Evolutionary conservation across 2,888 invertebrate genomes (phyloP).

Genomic region (Hirtodrosophila duncani): DNA sequence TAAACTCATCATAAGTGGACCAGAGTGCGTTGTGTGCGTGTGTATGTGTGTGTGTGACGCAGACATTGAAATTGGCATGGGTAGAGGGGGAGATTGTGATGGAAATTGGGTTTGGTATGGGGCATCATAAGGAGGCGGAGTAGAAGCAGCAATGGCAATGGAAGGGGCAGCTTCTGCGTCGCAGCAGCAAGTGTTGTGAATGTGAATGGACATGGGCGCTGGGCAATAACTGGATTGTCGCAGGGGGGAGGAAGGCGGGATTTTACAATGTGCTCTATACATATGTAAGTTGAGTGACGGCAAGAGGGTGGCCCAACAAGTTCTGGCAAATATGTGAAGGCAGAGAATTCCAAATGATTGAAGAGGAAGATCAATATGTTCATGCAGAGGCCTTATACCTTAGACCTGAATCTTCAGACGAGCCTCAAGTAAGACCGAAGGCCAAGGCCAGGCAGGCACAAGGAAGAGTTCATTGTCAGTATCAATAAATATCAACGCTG

Average conservation of each 20-base stretch:
- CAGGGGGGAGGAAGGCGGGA: slow-evolving; percentile 25
- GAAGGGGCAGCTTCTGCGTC: slow-evolving; percentile 45
- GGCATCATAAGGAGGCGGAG: neutral
- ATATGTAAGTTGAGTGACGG: no score
- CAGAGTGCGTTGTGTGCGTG: slow-evolving; percentile 34
- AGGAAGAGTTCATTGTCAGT: slow-evolving; percentile 65
- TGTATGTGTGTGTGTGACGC: slow-evolving; percentile 25
- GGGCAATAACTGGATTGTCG: slow-evolving; percentile 3
- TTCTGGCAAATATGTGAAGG: no score
- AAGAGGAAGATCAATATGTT: no score
- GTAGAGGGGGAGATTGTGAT: slow-evolving; percentile 1
- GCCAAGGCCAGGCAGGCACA: slow-evolving; percentile 5
- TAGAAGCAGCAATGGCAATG: neutral
- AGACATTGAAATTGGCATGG: slow-evolving; percentile 46
- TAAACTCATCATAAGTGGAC: slow-evolving; percentile 73
- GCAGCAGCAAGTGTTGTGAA: slow-evolving; percentile 70
- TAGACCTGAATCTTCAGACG: no score
- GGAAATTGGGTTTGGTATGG: neutral
- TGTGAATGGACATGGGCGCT: slow-evolving; percentile 45
- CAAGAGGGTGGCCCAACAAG: no score
- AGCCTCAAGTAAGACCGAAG: no score
- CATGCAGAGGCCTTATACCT: no score
- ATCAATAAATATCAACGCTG: slow-evolving; percentile 69
- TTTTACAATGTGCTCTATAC: slow-evolving; percentile 56
- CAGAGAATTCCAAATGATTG: no score